phyloP scores from a whole-genome alignment of 1,140 invertebrate species.

The Saccostrea glomerata region DNA sequence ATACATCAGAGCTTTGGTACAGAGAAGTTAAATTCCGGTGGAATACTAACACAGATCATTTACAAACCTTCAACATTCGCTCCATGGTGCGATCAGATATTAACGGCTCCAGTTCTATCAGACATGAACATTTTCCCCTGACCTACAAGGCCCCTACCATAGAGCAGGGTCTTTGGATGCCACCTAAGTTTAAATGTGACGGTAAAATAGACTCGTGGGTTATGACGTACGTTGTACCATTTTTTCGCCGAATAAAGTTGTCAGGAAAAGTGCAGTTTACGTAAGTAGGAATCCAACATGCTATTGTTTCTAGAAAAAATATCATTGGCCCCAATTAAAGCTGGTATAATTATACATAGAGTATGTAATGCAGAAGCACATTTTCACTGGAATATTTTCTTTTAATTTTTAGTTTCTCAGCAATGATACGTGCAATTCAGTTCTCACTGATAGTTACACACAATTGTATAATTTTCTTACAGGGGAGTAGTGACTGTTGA shows the following conservation, averaged over 20 bases:
- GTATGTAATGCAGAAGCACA: too few species aligned
- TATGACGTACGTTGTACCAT: slow-evolving; percentile 95
- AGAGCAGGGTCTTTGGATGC: slow-evolving; percentile 91
- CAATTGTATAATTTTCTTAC: slow-evolving; percentile 72
- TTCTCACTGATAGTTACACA: background rate
- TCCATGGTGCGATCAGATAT: slow-evolving; percentile 88
- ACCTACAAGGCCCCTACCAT: slow-evolving; percentile 83
- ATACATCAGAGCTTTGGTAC: slow-evolving; percentile 65
- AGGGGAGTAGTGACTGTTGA: slow-evolving; percentile 97
- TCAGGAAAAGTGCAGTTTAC: slow-evolving; percentile 69
- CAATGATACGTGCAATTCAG: background rate
- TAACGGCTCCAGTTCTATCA: slow-evolving; percentile 67
- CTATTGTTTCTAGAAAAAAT: too few species aligned
- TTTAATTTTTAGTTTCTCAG: too few species aligned
- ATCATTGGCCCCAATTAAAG: too few species aligned
- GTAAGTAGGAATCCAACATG: slow-evolving; percentile 58
- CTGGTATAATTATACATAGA: too few species aligned
- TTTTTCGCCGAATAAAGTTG: slow-evolving; percentile 88
- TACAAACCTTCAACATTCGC: slow-evolving; percentile 62
- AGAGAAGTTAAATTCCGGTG: slow-evolving; percentile 58
- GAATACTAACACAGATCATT: slow-evolving; percentile 58
- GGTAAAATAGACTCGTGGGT: slow-evolving; percentile 94
- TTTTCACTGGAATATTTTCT: too few species aligned
- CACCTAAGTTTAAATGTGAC: slow-evolving; percentile 95
- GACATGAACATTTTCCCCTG: slow-evolving; percentile 86